Percentiles rank a stretch among this genome's conserved stretches.
These are phyloP conservation scores for Sphenodon punctatus DNA, from an alignment of 2,797 vertebrate genomes.

Conservation along the genomic window DNA sequence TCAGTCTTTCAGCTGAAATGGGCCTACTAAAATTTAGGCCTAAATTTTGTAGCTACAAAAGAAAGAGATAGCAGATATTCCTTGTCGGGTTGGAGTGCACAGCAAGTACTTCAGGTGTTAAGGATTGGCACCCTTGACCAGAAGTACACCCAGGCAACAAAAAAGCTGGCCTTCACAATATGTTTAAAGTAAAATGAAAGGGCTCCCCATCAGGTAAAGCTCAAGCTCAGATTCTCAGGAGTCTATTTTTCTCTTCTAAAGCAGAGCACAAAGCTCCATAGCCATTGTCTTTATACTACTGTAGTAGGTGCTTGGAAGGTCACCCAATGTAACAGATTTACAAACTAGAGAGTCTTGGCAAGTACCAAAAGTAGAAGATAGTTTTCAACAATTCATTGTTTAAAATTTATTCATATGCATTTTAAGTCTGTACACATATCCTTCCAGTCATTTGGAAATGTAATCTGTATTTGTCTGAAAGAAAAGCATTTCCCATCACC, in stretches of 20 bases:
- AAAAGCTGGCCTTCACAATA: too few species aligned
- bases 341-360: neutral
- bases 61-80: too few species aligned
- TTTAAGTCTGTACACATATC: neutral
- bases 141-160: too few species aligned
- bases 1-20: too few species aligned
- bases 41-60: too few species aligned
- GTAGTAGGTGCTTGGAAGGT: neutral
- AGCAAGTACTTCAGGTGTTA: too few species aligned
- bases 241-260: neutral
- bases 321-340: neutral
- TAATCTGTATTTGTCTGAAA: neutral
- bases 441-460: neutral
- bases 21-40: too few species aligned
- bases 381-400: accelerated
- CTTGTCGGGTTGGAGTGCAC: too few species aligned
- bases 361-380: neutral
- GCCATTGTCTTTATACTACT: neutral
- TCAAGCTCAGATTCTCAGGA: neutral
- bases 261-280: neutral
- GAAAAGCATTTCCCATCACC: neutral
- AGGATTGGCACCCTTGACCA: too few species aligned
- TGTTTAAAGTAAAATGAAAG: too few species aligned
- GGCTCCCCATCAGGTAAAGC: neutral
- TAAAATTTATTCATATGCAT: neutral